A percentile compares a stretch with the other conserved stretches of the same genome.
Conservation (phyloP, 1,140 invertebrate genomes). For the Steinernema khuongi region DNA sequence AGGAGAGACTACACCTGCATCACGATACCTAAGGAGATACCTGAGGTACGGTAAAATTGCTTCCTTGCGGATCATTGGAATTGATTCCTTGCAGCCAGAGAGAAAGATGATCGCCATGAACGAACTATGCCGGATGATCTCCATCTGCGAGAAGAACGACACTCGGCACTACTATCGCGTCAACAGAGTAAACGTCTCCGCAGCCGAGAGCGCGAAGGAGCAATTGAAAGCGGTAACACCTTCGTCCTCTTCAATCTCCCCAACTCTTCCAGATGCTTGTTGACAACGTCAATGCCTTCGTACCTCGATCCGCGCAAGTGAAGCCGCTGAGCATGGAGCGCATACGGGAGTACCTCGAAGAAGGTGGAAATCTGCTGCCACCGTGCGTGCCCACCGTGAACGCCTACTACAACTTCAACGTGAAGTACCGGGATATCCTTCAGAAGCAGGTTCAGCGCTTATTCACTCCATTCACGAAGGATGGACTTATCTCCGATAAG, state of each 20-base stretch:
- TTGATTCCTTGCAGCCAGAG: background rate
- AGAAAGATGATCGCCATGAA: background rate
- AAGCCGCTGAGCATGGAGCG: background rate
- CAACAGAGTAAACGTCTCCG: background rate
- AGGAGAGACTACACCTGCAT: background rate
- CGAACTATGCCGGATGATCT: conserved; percentile 1
- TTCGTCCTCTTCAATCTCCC: no score
- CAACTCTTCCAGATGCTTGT: background rate
- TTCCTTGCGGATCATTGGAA: no score
- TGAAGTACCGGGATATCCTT: background rate
- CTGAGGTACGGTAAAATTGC: no score
- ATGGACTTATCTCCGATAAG: background rate
- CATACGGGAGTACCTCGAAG: background rate
- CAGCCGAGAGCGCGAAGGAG: background rate
- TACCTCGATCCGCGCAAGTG: background rate
- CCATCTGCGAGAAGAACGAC: conserved; percentile 6
- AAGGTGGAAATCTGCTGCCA: background rate
- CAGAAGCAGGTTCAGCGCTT: background rate
- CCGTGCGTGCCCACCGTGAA: background rate
- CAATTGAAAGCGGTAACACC: conserved; percentile 6
- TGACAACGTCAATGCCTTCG: background rate
- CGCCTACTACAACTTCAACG: conserved; percentile 7
- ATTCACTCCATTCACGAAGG: background rate
- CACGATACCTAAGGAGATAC: background rate
- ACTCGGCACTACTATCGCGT: background rate